phyloP scores from a whole-genome alignment of 2,113 vertebrate species.

The Petroica traversi region DNA sequence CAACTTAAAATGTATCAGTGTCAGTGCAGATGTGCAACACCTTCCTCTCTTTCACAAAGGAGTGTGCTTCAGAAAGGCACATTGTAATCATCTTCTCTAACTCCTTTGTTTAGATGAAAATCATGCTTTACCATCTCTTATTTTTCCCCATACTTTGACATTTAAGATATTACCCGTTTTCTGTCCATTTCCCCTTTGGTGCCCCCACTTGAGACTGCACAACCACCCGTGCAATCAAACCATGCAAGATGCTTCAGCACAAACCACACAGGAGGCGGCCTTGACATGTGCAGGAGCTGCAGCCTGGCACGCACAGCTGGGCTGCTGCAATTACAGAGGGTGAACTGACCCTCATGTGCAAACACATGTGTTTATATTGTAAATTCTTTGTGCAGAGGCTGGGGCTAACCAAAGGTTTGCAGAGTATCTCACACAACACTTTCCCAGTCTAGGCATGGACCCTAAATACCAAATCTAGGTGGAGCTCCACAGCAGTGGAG shows the following conservation, averaged over 20 bases:
- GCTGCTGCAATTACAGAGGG: neutral
- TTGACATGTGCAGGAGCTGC: neutral
- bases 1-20: neutral
- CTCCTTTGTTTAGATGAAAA: neutral
- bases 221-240: neutral
- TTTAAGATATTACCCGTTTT: neutral
- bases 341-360: slow-evolving; percentile 33
- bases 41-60: neutral
- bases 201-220: neutral
- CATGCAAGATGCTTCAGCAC: neutral
- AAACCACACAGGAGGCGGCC: neutral
- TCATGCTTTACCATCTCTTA: neutral
- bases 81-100: neutral
- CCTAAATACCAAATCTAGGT: neutral
- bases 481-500: neutral
- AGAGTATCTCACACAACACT: neutral
- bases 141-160: neutral
- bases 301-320: neutral
- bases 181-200: neutral
- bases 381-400: slow-evolving; percentile 24
- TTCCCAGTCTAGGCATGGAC: neutral
- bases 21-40: neutral
- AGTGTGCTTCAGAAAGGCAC: neutral
- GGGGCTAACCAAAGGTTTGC: neutral
- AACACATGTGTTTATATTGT: slow-evolving; percentile 24